phyloP scores from a whole-genome alignment of 1,140 invertebrate species.

The Dinoponera quadriceps region DNA sequence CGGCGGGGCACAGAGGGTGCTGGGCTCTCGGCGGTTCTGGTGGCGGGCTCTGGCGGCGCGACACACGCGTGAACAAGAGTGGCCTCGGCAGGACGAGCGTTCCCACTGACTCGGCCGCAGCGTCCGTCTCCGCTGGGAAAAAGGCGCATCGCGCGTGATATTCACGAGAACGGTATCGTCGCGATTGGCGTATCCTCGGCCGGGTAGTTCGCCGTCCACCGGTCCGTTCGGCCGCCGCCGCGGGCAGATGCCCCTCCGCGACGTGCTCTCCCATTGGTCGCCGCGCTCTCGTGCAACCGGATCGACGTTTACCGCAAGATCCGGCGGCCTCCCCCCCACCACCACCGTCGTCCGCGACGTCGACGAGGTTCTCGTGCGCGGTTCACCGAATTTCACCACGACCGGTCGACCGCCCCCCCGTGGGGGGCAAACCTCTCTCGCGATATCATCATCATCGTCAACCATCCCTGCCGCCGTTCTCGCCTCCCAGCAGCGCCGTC shows the following conservation, averaged over 20 bases:
- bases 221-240: constrained; percentile 21
- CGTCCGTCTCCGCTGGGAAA: no score
- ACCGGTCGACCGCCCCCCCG: constrained; percentile 29
- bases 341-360: neutral
- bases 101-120: no score
- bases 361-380: neutral
- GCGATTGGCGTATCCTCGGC: neutral
- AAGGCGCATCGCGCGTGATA: no score
- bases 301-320: constrained; percentile 53
- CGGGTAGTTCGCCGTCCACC: neutral
- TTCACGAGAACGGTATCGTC: neutral
- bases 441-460: neutral
- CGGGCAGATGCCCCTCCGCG: constrained; percentile 65
- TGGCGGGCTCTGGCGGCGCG: no score
- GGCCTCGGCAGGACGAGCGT: no score
- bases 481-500: constrained; percentile 58
- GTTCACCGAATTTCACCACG: constrained; percentile 27
- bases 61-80: no score
- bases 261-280: constrained; percentile 58
- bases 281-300: constrained; percentile 42
- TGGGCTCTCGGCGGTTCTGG: no score
- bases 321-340: constrained; percentile 10
- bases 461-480: neutral
- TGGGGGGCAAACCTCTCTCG: constrained; percentile 7
- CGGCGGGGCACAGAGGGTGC: no score